Evolutionary conservation across 2,797 vertebrate species (phyloP).

Genomic region (Champsocephalus esox): DNA sequence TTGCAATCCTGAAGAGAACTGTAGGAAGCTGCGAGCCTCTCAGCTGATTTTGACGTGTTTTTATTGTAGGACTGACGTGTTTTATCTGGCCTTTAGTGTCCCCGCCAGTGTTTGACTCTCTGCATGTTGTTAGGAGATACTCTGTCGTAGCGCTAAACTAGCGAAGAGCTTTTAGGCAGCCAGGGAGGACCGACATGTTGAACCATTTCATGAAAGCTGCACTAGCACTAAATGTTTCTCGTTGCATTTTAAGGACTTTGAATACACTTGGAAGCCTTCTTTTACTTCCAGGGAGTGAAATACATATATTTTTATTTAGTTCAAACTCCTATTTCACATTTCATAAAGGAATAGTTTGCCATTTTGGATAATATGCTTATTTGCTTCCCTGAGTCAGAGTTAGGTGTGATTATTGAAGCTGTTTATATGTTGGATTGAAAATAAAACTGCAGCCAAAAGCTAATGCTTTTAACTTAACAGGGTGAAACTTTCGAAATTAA

Average conservation of each 20-base stretch:
- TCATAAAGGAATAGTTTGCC: neutral
- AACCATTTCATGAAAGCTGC: constrained; percentile 44
- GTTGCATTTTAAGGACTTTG: constrained; percentile 17
- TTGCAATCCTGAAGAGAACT: constrained; percentile 33
- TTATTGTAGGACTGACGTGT: constrained; percentile 34
- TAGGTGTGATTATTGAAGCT: no score
- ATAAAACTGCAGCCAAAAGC: neutral
- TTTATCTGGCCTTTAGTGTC: constrained; percentile 50
- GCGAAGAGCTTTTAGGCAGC: constrained; percentile 34
- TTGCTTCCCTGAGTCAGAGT: neutral
- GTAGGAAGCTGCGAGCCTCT: constrained; percentile 36
- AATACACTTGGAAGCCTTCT: neutral
- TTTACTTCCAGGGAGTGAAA: neutral
- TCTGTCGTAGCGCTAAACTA: constrained; percentile 37
- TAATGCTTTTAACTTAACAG: neutral
- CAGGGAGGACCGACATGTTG: constrained; percentile 20
- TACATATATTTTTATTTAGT: neutral
- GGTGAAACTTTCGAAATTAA: neutral
- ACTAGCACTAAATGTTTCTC: neutral
- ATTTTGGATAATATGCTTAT: neutral
- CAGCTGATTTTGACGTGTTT: constrained; percentile 21
- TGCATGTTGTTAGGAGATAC: constrained; percentile 58
- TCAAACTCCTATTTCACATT: neutral
- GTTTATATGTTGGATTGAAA: neutral
- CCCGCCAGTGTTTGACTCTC: constrained; percentile 45